phyloP scores from a whole-genome alignment of 35 echinoderm and acorn worm species.

The Heliocidaris erythrogramma region DNA sequence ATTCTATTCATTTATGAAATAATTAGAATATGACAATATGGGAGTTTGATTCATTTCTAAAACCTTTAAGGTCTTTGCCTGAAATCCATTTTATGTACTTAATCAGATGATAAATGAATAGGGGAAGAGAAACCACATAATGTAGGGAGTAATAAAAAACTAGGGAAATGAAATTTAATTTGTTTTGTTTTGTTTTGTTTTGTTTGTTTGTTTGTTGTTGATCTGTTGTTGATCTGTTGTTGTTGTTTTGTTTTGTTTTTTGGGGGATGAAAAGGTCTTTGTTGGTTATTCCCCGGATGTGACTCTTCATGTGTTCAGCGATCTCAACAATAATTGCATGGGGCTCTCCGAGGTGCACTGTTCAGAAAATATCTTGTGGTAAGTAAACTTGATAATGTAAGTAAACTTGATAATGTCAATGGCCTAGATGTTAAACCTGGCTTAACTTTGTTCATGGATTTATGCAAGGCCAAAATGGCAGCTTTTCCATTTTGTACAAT shows the following conservation, averaged over 20 bases:
- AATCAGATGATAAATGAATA: not conserved
- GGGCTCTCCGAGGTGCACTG: slow-evolving; percentile 62
- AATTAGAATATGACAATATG: too few species aligned
- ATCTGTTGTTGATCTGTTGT: too few species aligned
- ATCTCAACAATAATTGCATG: slow-evolving; percentile 74
- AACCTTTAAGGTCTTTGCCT: not conserved
- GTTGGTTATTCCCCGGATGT: slow-evolving; percentile 87
- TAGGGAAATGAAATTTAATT: not conserved
- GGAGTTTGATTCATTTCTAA: not conserved
- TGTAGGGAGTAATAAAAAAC: too few species aligned
- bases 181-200: not conserved
- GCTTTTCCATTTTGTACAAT: too few species aligned
- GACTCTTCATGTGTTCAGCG: slow-evolving; percentile 79
- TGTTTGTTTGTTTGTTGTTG: too few species aligned
- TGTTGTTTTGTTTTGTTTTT: not conserved
- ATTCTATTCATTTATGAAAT: too few species aligned
- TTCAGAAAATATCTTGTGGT: slow-evolving; percentile 84
- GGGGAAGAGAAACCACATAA: not conserved
- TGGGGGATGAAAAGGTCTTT: slow-evolving; percentile 64
- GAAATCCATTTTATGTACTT: not conserved
- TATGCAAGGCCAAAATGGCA: too few species aligned
- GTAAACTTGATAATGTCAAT: not conserved
- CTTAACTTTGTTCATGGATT: too few species aligned
- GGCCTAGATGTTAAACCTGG: too few species aligned
- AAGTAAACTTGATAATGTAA: slow-evolving; percentile 31